Conservation (phyloP, 2,113 vertebrate species). For the Pelecanoides urinatrix region DNA sequence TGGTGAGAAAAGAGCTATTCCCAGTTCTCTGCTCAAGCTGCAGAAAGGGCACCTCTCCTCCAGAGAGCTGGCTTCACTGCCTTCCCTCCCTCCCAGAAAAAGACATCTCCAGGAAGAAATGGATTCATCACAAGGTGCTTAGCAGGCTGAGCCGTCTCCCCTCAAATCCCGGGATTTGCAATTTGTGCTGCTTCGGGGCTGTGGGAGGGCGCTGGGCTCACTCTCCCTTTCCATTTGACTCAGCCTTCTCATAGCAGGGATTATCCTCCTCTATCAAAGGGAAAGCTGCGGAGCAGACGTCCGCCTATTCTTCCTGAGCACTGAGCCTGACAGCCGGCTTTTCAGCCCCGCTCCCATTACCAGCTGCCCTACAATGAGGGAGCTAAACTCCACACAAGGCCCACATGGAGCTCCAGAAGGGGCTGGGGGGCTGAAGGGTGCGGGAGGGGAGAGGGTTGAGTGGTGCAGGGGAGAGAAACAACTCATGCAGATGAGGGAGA, state of each 20-base stretch:
- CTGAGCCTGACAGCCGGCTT: slow-evolving; percentile 60
- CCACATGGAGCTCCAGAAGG: slow-evolving; percentile 61
- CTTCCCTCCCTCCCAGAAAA: neutral
- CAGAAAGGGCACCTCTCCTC: neutral
- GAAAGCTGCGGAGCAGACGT: slow-evolving; percentile 68
- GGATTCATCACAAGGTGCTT: slow-evolving; percentile 48
- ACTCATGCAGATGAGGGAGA: slow-evolving; percentile 52
- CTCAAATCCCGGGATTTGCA: slow-evolving; percentile 47
- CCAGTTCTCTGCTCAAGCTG: neutral
- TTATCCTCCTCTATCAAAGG: slow-evolving; percentile 68
- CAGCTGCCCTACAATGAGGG: slow-evolving; percentile 69
- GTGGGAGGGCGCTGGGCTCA: slow-evolving; percentile 39
- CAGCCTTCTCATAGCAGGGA: slow-evolving; percentile 64
- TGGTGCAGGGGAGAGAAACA: slow-evolving; percentile 28
- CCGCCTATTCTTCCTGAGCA: slow-evolving; percentile 60
- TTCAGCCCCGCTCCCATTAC: slow-evolving; percentile 61
- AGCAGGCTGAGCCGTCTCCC: neutral
- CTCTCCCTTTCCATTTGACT: slow-evolving; percentile 65
- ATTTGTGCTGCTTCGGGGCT: slow-evolving; percentile 13
- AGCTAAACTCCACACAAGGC: slow-evolving; percentile 54
- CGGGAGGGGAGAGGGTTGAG: neutral
- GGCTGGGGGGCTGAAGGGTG: slow-evolving; percentile 34
- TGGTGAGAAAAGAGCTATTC: neutral
- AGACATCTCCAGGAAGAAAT: neutral
- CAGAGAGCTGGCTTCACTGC: neutral